Evolutionary conservation across 2,113 vertebrate genomes (phyloP).

Genomic region (Crotophaga sulcirostris): DNA sequence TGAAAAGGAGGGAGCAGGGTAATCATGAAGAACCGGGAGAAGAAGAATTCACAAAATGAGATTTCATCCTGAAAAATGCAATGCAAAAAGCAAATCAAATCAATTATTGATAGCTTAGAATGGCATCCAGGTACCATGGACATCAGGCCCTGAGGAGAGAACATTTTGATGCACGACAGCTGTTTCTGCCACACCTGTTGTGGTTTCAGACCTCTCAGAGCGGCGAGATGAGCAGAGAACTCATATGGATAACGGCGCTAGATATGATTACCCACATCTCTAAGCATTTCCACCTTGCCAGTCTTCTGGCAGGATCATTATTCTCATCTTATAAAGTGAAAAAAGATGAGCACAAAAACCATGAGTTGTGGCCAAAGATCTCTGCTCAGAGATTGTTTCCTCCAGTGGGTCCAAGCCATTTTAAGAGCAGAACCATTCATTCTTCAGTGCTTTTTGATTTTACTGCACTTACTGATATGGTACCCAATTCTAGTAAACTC

Average conservation of each 20-base stretch:
- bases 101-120: background rate
- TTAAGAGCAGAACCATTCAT: background rate
- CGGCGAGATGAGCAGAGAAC: background rate
- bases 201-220: background rate
- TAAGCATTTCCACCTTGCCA: background rate
- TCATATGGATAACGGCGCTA: background rate
- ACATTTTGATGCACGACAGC: too few species aligned
- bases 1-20: background rate
- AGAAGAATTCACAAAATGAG: background rate
- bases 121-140: background rate
- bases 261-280: background rate
- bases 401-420: background rate
- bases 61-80: background rate
- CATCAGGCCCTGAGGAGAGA: too few species aligned
- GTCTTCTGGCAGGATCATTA: background rate
- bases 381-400: background rate
- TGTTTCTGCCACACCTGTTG: background rate
- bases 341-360: background rate
- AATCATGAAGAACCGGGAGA: background rate
- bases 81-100: background rate
- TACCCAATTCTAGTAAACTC: background rate
- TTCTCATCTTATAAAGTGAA: background rate
- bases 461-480: background rate
- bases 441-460: background rate
- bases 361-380: background rate